These are phyloP conservation scores for Goniozus legneri DNA, from an alignment of 1,140 invertebrate genomes.

Conservation along the genomic window DNA sequence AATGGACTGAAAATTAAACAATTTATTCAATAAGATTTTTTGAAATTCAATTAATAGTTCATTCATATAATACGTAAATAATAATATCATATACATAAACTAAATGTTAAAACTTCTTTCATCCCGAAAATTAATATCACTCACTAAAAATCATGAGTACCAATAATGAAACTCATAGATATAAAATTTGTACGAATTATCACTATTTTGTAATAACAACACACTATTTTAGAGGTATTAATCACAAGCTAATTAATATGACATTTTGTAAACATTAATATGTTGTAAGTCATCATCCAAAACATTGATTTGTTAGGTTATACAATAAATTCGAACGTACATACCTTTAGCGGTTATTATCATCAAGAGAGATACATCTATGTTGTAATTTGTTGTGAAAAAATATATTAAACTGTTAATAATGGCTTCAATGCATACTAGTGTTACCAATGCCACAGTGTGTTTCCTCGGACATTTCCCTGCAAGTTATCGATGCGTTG, in stretches of 20 bases:
- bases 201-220: neutral
- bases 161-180: neutral
- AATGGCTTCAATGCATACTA: conserved; percentile 1
- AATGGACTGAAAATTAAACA: neutral
- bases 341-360: conserved; percentile 18
- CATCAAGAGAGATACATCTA: conserved; percentile 27
- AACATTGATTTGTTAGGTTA: neutral
- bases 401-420: conserved; percentile 8
- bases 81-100: neutral
- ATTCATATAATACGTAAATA: neutral
- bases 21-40: neutral
- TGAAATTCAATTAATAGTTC: neutral
- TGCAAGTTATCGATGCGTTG: neutral
- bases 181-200: neutral
- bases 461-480: neutral
- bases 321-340: neutral
- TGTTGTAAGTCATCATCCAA: neutral
- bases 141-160: neutral
- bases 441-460: neutral
- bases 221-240: neutral
- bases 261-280: conserved; percentile 16
- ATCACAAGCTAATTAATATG: conserved; percentile 1
- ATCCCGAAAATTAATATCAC: neutral
- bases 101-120: neutral
- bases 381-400: conserved; percentile 10